These are phyloP conservation scores for Cuniculus paca DNA, from an alignment of 2,797 vertebrate genomes.

Conservation along the genomic window DNA sequence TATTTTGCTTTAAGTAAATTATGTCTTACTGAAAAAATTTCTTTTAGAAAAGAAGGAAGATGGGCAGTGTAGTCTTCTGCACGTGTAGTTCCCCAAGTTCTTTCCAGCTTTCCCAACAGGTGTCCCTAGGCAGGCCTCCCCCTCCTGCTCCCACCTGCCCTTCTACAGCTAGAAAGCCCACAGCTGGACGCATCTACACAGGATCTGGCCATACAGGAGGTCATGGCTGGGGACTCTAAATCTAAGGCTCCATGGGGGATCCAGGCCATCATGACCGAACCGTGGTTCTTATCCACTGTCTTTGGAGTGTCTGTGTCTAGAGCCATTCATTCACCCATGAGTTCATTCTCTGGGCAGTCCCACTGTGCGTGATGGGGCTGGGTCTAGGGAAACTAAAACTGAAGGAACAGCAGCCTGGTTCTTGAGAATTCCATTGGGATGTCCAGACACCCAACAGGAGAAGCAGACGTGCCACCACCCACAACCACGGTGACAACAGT, in stretches of 20 bases:
- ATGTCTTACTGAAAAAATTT: neutral
- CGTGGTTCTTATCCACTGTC: neutral
- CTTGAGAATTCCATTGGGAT: neutral
- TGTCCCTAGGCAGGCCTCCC: neutral
- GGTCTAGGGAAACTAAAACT: neutral
- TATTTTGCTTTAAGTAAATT: neutral
- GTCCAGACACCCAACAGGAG: neutral
- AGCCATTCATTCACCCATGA: fast-evolving
- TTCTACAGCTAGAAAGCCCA: neutral
- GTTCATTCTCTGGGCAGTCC: neutral
- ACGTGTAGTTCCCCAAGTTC: neutral
- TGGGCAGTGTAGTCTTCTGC: neutral
- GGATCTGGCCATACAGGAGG: neutral
- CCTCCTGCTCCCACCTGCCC: too few species aligned
- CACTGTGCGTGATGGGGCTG: neutral
- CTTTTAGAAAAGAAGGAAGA: neutral
- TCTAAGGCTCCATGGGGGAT: neutral
- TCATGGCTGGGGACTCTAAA: neutral
- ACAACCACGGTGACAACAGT: fast-evolving
- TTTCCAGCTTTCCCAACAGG: neutral
- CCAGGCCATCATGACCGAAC: too few species aligned
- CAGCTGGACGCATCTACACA: neutral
- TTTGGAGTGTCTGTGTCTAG: neutral
- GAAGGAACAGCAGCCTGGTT: too few species aligned
- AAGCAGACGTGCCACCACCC: neutral